Conservation (phyloP, 2,797 vertebrate genomes). For the Cryptoprocta ferox region DNA sequence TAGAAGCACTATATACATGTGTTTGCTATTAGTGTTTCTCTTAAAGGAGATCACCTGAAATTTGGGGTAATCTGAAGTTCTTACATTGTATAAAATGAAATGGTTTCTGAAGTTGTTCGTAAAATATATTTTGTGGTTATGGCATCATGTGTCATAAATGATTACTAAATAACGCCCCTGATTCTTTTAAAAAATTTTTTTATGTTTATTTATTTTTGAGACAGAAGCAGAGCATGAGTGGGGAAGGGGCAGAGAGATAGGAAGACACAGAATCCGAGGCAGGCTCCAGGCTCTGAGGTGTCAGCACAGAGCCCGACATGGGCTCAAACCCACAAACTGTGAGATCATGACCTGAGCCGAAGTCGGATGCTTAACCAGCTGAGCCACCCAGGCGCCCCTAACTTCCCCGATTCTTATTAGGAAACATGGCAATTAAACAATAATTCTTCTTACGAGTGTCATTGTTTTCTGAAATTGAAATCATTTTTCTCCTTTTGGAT, state of each 20-base stretch:
- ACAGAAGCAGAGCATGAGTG: too few species aligned
- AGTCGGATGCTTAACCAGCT: too few species aligned
- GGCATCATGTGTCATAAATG: background rate
- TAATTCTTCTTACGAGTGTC: background rate
- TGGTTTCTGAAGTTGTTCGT: conserved; percentile 31
- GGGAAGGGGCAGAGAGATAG: too few species aligned
- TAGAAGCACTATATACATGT: background rate
- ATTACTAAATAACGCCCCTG: background rate
- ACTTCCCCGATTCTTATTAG: background rate
- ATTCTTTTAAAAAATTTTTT: too few species aligned
- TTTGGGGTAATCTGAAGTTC: background rate
- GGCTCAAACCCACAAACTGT: too few species aligned
- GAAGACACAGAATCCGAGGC: too few species aligned
- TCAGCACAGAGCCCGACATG: too few species aligned
- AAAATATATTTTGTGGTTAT: background rate
- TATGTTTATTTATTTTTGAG: too few species aligned
- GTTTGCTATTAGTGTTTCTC: background rate
- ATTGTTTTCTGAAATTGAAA: conserved; percentile 35
- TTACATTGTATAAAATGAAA: background rate
- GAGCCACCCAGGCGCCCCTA: too few species aligned
- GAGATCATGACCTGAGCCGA: too few species aligned
- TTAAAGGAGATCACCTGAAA: conserved; percentile 5
- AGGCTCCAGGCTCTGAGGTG: too few species aligned
- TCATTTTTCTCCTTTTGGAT: background rate
- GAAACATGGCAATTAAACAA: background rate